phyloP scores from a whole-genome alignment of 1,140 invertebrate genomes.

The Drosophila chauvacae region DNA sequence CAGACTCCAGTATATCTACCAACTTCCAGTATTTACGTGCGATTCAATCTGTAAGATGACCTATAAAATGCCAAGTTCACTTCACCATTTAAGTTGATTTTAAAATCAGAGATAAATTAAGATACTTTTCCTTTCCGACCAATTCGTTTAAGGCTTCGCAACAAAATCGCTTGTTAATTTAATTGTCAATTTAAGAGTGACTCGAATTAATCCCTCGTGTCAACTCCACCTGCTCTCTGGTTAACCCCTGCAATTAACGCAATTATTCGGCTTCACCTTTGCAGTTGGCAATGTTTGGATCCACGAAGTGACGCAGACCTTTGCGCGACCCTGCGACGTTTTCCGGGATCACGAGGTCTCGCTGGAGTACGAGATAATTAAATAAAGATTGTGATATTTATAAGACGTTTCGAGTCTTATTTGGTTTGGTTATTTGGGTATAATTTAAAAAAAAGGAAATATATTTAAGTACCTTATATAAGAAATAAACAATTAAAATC shows the following conservation, averaged over 20 bases:
- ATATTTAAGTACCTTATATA: no score
- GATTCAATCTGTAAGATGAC: background rate
- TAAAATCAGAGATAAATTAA: background rate
- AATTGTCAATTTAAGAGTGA: background rate
- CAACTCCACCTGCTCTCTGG: slow-evolving; percentile 75
- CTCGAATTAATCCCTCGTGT: background rate
- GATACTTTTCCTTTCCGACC: background rate
- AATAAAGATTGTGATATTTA: slow-evolving; percentile 61
- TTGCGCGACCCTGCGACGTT: slow-evolving; percentile 90
- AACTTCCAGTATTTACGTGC: no score
- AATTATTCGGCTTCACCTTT: slow-evolving; percentile 52
- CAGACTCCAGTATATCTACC: no score
- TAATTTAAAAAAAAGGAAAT: background rate
- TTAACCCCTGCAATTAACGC: slow-evolving; percentile 88
- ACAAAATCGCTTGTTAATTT: background rate
- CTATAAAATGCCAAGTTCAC: background rate
- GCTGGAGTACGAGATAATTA: slow-evolving; percentile 65
- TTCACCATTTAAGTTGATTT: background rate
- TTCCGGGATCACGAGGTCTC: slow-evolving; percentile 81
- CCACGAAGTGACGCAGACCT: slow-evolving; percentile 95
- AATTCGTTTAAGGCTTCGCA: slow-evolving; percentile 3
- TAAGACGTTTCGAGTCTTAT: background rate
- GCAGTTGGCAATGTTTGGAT: slow-evolving; percentile 97
- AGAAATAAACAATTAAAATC: background rate
- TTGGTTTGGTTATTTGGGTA: background rate